These are phyloP conservation scores for Grus americana DNA, from an alignment of 2,113 vertebrate species.

Conservation along the genomic window DNA sequence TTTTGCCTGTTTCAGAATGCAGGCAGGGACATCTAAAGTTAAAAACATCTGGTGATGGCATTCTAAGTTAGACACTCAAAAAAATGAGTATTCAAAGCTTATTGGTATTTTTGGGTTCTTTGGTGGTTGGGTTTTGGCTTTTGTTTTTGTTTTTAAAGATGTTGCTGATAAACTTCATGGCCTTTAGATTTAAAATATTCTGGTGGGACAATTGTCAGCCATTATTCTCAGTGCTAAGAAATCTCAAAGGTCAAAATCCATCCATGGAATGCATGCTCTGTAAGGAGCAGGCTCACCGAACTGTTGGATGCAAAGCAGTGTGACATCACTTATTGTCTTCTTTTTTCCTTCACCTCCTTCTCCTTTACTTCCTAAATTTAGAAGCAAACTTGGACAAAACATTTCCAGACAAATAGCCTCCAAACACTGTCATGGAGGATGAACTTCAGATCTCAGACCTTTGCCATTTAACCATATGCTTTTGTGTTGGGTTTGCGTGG, in stretches of 20 bases:
- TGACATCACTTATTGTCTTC: accelerated
- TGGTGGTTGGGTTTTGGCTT: accelerated
- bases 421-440: background rate
- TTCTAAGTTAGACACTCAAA: background rate
- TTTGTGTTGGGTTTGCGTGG: too few species aligned
- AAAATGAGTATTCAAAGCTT: background rate
- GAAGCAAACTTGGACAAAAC: background rate
- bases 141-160: background rate
- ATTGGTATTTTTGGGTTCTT: accelerated
- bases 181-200: background rate
- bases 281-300: background rate
- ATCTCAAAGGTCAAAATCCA: background rate
- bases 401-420: background rate
- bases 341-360: background rate
- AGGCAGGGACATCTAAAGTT: background rate
- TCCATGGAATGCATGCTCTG: accelerated
- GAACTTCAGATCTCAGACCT: background rate
- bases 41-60: background rate
- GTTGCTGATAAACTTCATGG: background rate
- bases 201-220: background rate
- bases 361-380: background rate
- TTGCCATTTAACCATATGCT: background rate
- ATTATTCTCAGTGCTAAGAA: background rate
- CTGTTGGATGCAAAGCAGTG: background rate
- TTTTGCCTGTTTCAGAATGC: background rate